Evolutionary conservation across 2,797 vertebrate genomes (phyloP).

Genomic region (Tapera naevia): DNA sequence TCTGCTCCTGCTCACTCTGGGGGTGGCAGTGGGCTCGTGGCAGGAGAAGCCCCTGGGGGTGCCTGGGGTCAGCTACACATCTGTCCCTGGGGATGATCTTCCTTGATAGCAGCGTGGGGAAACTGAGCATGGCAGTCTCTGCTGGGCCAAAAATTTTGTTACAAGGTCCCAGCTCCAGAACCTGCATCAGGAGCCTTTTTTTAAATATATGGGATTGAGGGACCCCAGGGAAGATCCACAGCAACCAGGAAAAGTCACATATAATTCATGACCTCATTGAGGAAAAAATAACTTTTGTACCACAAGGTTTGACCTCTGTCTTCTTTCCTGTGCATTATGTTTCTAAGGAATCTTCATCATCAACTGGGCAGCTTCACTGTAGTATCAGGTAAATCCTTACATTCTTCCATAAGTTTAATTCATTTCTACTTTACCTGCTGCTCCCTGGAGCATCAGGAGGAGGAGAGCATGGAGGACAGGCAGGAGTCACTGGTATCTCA

Average conservation of each 20-base stretch:
- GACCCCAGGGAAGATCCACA: too few relatives aligned
- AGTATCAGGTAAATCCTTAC: neutral
- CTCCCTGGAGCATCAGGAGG: neutral
- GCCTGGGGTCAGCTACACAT: too few relatives aligned
- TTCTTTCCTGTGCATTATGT: neutral
- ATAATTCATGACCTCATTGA: too few relatives aligned
- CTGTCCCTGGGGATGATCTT: neutral
- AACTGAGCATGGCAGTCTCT: rapidly evolving
- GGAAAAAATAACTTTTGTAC: neutral
- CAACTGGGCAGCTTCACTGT: neutral
- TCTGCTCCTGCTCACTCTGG: rapidly evolving
- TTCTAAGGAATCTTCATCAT: neutral
- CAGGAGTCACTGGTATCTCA: neutral
- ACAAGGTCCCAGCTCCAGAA: too few relatives aligned
- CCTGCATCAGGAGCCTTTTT: too few relatives aligned
- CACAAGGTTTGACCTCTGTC: neutral
- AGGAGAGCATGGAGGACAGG: too few relatives aligned
- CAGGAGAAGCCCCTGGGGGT: neutral
- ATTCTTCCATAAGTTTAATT: neutral
- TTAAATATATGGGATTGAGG: too few relatives aligned
- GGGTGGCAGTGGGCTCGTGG: too few relatives aligned
- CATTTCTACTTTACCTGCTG: neutral
- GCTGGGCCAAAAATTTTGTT: too few relatives aligned
- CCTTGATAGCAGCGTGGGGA: rapidly evolving
- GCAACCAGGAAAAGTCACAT: too few relatives aligned